A percentile compares a stretch with the other conserved stretches of the same genome.
Evolutionary conservation across 2,113 vertebrate species (phyloP).

Genomic region (Ammodramus savannarum): DNA sequence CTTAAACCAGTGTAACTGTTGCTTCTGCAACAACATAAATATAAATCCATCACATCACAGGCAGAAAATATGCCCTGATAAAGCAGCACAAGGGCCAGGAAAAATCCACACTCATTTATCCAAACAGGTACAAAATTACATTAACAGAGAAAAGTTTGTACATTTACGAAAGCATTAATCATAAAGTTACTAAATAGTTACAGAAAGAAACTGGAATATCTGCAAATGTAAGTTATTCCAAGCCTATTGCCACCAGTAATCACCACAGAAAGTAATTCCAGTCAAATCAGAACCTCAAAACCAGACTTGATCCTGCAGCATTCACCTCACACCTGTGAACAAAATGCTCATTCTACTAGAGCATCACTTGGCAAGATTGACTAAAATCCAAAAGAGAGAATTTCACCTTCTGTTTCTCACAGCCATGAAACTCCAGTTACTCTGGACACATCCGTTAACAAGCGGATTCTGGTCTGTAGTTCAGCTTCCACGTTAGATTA

Average conservation of each 20-base stretch:
- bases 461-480: neutral
- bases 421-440: neutral
- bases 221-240: neutral
- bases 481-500: neutral
- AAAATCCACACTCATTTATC: neutral
- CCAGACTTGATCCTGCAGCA: neutral
- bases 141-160: neutral
- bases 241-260: neutral
- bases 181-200: neutral
- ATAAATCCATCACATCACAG: neutral
- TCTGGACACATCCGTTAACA: rapidly evolving
- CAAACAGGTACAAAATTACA: neutral
- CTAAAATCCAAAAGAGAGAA: neutral
- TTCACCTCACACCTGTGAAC: neutral
- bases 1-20: neutral
- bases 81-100: neutral
- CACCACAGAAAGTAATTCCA: neutral
- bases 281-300: neutral
- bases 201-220: neutral
- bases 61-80: neutral
- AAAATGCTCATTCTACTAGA: neutral
- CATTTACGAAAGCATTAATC: neutral
- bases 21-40: neutral
- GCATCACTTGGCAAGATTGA: neutral
- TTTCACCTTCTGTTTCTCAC: neutral